phyloP scores from a whole-genome alignment of 2,888 invertebrate species.

The Nebria brevicollis region DNA sequence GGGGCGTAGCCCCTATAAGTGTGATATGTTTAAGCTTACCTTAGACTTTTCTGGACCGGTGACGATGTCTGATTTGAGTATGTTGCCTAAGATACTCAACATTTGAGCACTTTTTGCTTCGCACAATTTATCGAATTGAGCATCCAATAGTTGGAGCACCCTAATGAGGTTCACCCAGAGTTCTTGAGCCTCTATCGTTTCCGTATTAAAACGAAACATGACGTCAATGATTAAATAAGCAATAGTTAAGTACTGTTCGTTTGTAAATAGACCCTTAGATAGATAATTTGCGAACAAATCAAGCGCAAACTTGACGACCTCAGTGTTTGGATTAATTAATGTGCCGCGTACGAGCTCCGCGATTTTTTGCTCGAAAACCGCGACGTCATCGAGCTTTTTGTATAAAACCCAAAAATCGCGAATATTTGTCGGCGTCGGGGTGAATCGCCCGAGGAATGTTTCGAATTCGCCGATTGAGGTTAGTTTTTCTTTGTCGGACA shows the following conservation, averaged over 20 bases:
- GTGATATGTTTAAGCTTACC: slow-evolving; percentile 6
- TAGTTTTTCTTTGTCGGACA: not conserved
- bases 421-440: not conserved
- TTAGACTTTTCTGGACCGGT: slow-evolving; percentile 16
- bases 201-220: not conserved
- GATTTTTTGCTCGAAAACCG: not conserved
- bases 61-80: not conserved
- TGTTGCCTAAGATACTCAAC: slow-evolving; percentile 6
- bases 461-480: not conserved
- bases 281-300: not conserved
- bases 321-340: not conserved
- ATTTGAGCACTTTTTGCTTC: slow-evolving; percentile 6
- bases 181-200: slow-evolving; percentile 25
- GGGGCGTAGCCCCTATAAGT: too few relatives aligned
- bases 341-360: not conserved
- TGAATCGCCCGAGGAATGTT: not conserved
- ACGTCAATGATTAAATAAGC: slow-evolving; percentile 14
- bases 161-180: slow-evolving; percentile 20
- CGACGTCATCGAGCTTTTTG: not conserved
- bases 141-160: not conserved
- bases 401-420: not conserved
- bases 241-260: not conserved
- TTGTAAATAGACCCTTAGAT: not conserved
- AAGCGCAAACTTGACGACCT: not conserved
- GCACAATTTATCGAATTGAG: slow-evolving; percentile 10